These are phyloP conservation scores for Pantherophis alleghaniensis DNA, from an alignment of 2,797 vertebrate genomes.

Conservation along the genomic window DNA sequence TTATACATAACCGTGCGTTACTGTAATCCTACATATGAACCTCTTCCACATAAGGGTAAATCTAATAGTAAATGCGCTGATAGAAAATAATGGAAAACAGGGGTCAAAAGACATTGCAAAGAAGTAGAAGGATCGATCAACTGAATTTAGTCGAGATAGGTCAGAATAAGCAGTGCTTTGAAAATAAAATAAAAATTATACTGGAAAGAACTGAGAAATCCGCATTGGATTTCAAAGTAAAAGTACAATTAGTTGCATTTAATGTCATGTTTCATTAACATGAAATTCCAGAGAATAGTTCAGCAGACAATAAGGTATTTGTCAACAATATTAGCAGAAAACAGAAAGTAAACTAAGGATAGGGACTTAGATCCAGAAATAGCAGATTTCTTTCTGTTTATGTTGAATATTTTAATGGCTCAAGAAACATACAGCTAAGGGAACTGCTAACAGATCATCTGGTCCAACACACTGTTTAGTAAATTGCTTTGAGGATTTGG, in stretches of 20 bases:
- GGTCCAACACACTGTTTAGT: slow-evolving; percentile 2
- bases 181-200: slow-evolving; percentile 42
- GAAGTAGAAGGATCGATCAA: slow-evolving; percentile 24
- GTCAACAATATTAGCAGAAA: slow-evolving; percentile 57
- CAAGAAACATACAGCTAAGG: slow-evolving; percentile 22
- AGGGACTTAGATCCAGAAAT: slow-evolving; percentile 40
- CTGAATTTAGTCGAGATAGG: slow-evolving; percentile 44
- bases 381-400: slow-evolving; percentile 27
- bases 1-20: neutral
- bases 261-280: neutral
- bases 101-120: slow-evolving; percentile 39
- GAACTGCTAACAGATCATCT: neutral
- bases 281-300: slow-evolving; percentile 43
- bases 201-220: slow-evolving; percentile 47
- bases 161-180: slow-evolving; percentile 41
- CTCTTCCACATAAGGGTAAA: slow-evolving; percentile 25
- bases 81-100: slow-evolving; percentile 43
- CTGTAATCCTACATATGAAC: slow-evolving; percentile 1
- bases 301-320: slow-evolving; percentile 48
- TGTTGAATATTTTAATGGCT: slow-evolving; percentile 14
- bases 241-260: slow-evolving; percentile 46
- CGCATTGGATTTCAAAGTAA: slow-evolving; percentile 40
- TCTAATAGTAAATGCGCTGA: neutral
- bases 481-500: slow-evolving; percentile 10
- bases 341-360: slow-evolving; percentile 40